Percentiles rank a stretch among this genome's conserved stretches.
These are phyloP conservation scores for Microctonus brassicae DNA, from an alignment of 2,888 invertebrate species.

Conservation along the genomic window DNA sequence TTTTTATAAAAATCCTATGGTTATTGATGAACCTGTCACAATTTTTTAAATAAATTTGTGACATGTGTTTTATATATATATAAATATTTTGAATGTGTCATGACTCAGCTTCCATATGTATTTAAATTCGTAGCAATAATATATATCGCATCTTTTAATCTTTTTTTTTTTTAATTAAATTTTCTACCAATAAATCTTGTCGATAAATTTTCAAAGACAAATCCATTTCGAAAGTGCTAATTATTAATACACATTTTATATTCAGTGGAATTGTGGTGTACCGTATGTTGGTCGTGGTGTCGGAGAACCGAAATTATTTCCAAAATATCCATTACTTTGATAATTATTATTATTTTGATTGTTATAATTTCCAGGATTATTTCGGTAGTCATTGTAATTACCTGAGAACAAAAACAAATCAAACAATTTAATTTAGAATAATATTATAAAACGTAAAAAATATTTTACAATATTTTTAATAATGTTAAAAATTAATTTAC, in stretches of 20 bases:
- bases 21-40: too few species aligned
- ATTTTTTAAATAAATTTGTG: too few species aligned
- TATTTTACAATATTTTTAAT: not conserved
- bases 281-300: slow-evolving; percentile 60
- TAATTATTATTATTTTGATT: slow-evolving; percentile 31
- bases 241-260: not conserved
- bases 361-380: slow-evolving; percentile 58
- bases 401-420: not conserved
- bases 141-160: too few species aligned
- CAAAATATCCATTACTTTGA: slow-evolving; percentile 39
- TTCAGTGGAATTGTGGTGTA: slow-evolving; percentile 58
- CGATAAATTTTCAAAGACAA: not conserved
- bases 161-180: too few species aligned
- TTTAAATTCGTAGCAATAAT: too few species aligned
- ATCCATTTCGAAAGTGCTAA: not conserved
- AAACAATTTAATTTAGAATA: not conserved
- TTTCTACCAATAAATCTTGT: not conserved
- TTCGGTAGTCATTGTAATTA: slow-evolving; percentile 41
- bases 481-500: slow-evolving; percentile 19
- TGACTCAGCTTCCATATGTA: too few species aligned
- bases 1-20: too few species aligned
- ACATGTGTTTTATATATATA: too few species aligned
- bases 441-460: too few species aligned
- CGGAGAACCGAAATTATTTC: slow-evolving; percentile 53
- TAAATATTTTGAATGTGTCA: too few species aligned